Base-by-base conservation (phyloP, 2,888 invertebrate genomes). In the Choristoneura rosaceana region DNA sequence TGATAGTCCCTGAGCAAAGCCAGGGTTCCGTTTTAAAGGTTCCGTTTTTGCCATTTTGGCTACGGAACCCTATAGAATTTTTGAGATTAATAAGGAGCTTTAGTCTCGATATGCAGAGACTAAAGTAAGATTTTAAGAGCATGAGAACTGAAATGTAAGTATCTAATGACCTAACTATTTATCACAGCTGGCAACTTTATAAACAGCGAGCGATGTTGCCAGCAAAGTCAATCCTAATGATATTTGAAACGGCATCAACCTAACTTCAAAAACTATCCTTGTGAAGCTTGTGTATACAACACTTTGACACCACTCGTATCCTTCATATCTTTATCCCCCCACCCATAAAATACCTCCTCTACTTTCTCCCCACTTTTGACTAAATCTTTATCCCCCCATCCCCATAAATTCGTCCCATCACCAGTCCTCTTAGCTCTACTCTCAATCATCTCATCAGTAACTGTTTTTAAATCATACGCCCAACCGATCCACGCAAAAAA, bases 271-370 rank as follows among this genome's bases (percentile, higher is more conserved):
- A 47, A 12, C 4, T 14, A 45, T 14, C 17, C 52, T 2, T 9
- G 10, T 5, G 52, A 45, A 3, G 10, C 52, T 2, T 9, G 10
- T 5, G 52, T 17, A 52, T 52, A 52, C 52, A 52, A 17, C 52
- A 52, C 17, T 25, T 52, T 15, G 1, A 52, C 52, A 7, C 52
- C 52, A 10, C 52, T 52, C 5, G 38, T 38, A 60, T 60, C 34
- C n/a, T 34, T 38, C 38, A 38, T 60, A 60, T 41, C 60, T 14
- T 52, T 52, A 17, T 52, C 52, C 17, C 52, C 52, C 52, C 52
- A 52, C 17, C 52, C 52, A 10, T 17, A 17, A 15, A 17, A 52
- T 9, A 52, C 17, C 9, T 52, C 17, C 2, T 9, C 52, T 9
- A 8, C 52, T 17, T 7, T 17, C 17, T 17, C 52, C 1, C 17